A percentile compares a stretch with the other conserved stretches of the same genome.
These are phyloP conservation scores for Matsumyia berberina DNA, from an alignment of 2,888 invertebrate species.

Conservation along the genomic window DNA sequence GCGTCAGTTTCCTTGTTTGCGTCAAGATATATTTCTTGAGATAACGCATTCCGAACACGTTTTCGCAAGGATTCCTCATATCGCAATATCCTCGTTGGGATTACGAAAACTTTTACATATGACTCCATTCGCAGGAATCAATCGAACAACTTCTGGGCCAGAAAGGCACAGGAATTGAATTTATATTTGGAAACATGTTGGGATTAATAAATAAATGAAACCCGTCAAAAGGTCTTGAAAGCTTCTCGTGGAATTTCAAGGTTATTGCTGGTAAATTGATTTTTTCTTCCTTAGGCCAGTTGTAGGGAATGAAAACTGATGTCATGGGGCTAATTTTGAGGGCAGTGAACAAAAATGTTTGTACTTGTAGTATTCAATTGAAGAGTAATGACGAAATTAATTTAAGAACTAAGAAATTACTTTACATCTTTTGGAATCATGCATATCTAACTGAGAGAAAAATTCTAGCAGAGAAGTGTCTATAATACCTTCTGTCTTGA, in stretches of 20 bases:
- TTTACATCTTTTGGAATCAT: too few relatives aligned
- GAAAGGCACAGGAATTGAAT: background rate
- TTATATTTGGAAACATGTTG: slow-evolving; percentile 5
- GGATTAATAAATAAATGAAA: slow-evolving; percentile 5
- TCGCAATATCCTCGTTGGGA: slow-evolving; percentile 7
- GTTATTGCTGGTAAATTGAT: background rate
- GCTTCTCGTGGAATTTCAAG: background rate
- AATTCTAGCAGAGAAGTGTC: too few relatives aligned
- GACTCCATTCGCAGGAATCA: slow-evolving; percentile 7
- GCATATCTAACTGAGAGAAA: too few relatives aligned
- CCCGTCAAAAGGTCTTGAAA: background rate
- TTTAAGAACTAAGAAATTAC: too few relatives aligned
- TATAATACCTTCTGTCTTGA: too few relatives aligned
- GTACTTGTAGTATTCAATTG: too few relatives aligned
- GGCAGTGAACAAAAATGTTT: too few relatives aligned
- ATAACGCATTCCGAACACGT: slow-evolving; percentile 36
- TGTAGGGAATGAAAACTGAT: too few relatives aligned
- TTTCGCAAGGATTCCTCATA: slow-evolving; percentile 9
- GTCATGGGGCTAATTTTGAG: too few relatives aligned
- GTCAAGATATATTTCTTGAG: background rate
- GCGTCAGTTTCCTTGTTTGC: slow-evolving; percentile 5
- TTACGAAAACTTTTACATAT: slow-evolving; percentile 1
- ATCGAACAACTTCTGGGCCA: background rate
- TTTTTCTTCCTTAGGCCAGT: background rate
- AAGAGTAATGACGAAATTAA: too few relatives aligned